phyloP scores from a whole-genome alignment of 2,113 vertebrate species.

The Uria aalge region DNA sequence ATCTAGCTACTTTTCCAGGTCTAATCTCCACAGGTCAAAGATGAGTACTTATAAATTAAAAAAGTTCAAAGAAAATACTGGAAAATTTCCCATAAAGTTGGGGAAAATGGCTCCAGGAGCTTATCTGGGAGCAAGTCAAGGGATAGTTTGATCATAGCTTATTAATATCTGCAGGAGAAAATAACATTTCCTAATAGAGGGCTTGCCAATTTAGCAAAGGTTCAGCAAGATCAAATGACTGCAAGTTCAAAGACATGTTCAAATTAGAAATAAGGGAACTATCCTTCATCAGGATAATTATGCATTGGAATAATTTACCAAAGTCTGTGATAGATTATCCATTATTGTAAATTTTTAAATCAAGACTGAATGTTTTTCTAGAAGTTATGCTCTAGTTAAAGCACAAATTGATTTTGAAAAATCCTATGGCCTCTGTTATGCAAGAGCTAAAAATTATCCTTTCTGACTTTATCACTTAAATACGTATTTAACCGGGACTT shows the following conservation, averaged over 20 bases:
- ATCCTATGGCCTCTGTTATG: background rate
- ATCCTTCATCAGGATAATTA: constrained; percentile 5
- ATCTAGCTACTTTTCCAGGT: background rate
- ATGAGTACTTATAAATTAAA: background rate
- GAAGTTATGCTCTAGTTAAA: background rate
- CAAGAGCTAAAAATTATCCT: background rate
- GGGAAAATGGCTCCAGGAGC: background rate
- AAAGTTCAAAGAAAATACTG: background rate
- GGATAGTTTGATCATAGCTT: background rate
- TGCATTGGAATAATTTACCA: background rate
- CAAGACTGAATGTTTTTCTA: background rate
- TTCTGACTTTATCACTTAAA: background rate
- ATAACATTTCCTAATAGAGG: constrained; percentile 8
- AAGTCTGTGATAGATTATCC: background rate
- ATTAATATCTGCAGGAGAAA: background rate
- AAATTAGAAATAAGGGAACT: background rate
- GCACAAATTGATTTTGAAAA: background rate
- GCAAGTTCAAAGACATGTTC: constrained; percentile 39
- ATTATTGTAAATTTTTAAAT: constrained; percentile 37
- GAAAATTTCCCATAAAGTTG: background rate
- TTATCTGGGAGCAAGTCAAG: background rate
- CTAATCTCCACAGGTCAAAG: background rate
- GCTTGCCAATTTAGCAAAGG: constrained; percentile 14
- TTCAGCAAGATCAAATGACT: constrained; percentile 46
- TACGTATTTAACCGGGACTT: background rate